Percentiles rank a stretch among this genome's conserved stretches.
These are phyloP conservation scores for Drosophila borealis DNA, from an alignment of 2,888 invertebrate species.

Conservation along the genomic window DNA sequence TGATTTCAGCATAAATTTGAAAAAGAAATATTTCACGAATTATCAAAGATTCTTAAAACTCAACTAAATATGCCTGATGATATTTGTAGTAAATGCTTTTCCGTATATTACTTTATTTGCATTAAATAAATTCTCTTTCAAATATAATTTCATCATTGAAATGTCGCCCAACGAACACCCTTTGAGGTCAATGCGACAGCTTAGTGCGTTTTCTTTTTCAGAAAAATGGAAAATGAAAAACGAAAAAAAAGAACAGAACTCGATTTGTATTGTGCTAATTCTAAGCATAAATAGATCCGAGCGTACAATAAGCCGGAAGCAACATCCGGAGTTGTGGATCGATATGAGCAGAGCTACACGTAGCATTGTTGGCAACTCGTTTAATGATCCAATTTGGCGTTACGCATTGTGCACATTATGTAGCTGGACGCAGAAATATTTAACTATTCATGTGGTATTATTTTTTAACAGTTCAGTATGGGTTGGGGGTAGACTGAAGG, in stretches of 20 bases:
- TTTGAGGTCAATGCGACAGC: constrained; percentile 60
- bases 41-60: too few relatives aligned
- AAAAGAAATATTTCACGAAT: too few relatives aligned
- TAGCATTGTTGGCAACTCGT: constrained; percentile 67
- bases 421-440: constrained; percentile 52
- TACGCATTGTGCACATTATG: constrained; percentile 79
- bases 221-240: neutral
- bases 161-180: constrained; percentile 15
- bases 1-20: too few relatives aligned
- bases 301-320: constrained; percentile 83
- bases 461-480: constrained; percentile 19
- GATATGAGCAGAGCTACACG: constrained; percentile 73
- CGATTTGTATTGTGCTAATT: constrained; percentile 59
- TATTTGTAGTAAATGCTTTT: too few relatives aligned
- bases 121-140: neutral
- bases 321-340: constrained; percentile 82
- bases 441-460: constrained; percentile 55
- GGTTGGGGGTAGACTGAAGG: constrained; percentile 5
- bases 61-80: too few relatives aligned
- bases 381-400: constrained; percentile 81
- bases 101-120: neutral
- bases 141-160: constrained; percentile 34
- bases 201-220: constrained; percentile 41
- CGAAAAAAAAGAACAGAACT: constrained; percentile 7
- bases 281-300: constrained; percentile 69